These are phyloP conservation scores for Thomomys bottae DNA, from an alignment of 2,113 vertebrate species.

Conservation along the genomic window DNA sequence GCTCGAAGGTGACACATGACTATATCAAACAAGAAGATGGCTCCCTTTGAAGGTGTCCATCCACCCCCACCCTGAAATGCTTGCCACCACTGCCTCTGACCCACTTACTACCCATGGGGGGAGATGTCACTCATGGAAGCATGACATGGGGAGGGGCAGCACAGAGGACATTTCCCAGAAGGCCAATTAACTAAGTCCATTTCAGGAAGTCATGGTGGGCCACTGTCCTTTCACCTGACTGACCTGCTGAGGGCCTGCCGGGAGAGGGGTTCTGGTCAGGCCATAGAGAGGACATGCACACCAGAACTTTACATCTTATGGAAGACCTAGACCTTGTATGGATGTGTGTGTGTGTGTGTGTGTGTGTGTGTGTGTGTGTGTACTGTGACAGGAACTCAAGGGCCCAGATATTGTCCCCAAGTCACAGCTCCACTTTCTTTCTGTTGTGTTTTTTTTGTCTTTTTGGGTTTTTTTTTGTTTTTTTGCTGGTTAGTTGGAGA, in stretches of 20 bases:
- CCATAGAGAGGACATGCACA: neutral
- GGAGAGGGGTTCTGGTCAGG: neutral
- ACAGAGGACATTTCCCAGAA: neutral
- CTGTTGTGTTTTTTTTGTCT: too few relatives aligned
- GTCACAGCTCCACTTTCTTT: too few relatives aligned
- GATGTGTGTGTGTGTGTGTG: too few relatives aligned
- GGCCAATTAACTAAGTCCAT: neutral
- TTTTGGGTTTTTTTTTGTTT: too few relatives aligned
- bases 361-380: too few relatives aligned
- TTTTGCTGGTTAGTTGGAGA: too few relatives aligned
- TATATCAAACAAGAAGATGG: slow-evolving; percentile 30
- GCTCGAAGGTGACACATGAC: slow-evolving; percentile 39
- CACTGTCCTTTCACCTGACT: rapidly evolving
- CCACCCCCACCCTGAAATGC: neutral
- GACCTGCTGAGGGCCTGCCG: neutral
- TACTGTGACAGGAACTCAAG: too few relatives aligned
- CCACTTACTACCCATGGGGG: neutral
- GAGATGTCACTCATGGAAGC: neutral
- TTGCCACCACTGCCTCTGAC: neutral
- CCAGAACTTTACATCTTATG: neutral
- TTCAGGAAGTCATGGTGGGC: neutral
- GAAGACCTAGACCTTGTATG: too few relatives aligned
- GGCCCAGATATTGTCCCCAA: too few relatives aligned
- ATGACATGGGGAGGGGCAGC: too few relatives aligned
- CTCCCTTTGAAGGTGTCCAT: neutral